Conservation (phyloP, 2,797 vertebrate genomes). For the Gambusia yucatana region DNA sequence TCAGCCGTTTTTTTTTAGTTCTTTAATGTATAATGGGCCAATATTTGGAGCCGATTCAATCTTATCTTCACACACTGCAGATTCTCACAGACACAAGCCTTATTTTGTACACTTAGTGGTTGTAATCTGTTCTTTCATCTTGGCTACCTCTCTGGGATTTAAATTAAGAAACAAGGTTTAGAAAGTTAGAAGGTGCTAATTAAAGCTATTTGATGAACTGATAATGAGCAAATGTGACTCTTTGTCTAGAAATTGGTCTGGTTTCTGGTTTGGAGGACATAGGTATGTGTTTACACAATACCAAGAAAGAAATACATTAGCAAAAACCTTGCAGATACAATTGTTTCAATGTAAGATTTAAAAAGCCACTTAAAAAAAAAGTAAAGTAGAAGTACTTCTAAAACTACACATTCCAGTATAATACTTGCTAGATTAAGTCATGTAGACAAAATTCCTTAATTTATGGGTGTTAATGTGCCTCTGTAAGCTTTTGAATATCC, state of each 20-base stretch:
- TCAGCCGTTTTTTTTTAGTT: not conserved
- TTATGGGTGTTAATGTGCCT: too few relatives aligned
- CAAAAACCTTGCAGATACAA: not conserved
- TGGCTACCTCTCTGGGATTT: not conserved
- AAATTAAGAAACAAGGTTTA: not conserved
- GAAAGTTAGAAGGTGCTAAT: not conserved
- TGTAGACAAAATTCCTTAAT: too few relatives aligned
- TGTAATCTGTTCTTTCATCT: not conserved
- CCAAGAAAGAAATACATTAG: not conserved
- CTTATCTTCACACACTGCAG: too few relatives aligned
- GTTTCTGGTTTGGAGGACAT: not conserved
- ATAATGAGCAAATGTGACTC: not conserved
- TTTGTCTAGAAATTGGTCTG: not conserved
- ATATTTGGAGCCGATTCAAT: not conserved
- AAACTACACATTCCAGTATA: too few relatives aligned
- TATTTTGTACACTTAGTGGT: not conserved
- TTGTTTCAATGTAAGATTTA: not conserved
- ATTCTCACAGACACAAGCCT: not conserved
- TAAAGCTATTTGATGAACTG: not conserved
- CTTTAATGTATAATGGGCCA: not conserved
- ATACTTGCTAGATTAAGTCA: too few relatives aligned
- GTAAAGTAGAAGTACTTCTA: not conserved
- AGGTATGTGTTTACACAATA: not conserved
- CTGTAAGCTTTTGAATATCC: too few relatives aligned
- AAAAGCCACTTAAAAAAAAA: too few relatives aligned